phyloP scores from a whole-genome alignment of 2,888 invertebrate species.

The Stenichneumon culpator region DNA sequence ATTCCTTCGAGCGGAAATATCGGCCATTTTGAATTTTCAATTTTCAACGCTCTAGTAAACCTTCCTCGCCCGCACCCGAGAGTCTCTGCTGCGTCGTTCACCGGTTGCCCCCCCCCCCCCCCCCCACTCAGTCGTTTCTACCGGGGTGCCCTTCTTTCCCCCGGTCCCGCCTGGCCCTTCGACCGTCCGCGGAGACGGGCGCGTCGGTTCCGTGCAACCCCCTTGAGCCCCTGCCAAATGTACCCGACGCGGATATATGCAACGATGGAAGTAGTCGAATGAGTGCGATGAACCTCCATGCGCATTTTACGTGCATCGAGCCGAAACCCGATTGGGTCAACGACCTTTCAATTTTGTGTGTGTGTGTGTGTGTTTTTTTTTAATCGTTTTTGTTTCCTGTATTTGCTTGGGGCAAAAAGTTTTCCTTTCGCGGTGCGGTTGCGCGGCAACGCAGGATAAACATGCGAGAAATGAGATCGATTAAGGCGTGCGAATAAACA shows the following conservation, averaged over 20 bases:
- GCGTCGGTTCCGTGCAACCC: conserved; percentile 69
- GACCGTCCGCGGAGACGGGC: conserved; percentile 38
- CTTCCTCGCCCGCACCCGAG: conserved; percentile 76
- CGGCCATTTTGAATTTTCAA: conserved; percentile 86
- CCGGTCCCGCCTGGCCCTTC: conserved; percentile 49
- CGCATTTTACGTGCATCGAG: conserved; percentile 45
- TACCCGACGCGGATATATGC: conserved; percentile 54
- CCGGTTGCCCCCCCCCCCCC: conserved; percentile 57
- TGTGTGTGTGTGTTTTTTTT: neutral
- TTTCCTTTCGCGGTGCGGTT: neutral
- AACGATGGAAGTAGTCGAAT: conserved; percentile 43
- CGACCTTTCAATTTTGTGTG: conserved; percentile 13
- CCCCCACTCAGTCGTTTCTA: conserved; percentile 17
- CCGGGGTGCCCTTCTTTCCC: conserved; percentile 24
- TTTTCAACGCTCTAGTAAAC: conserved; percentile 85
- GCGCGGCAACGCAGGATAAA: neutral
- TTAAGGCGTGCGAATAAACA: neutral
- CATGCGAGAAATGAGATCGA: neutral
- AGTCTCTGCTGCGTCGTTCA: conserved; percentile 66
- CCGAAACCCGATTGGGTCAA: conserved; percentile 4
- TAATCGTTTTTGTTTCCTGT: conserved; percentile 11
- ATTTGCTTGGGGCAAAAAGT: neutral
- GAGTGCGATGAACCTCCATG: neutral
- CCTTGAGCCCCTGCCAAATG: conserved; percentile 53
- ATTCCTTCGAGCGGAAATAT: conserved; percentile 85